Evolutionary conservation across 2,113 vertebrate genomes (phyloP).

Genomic region (Prinia subflava): DNA sequence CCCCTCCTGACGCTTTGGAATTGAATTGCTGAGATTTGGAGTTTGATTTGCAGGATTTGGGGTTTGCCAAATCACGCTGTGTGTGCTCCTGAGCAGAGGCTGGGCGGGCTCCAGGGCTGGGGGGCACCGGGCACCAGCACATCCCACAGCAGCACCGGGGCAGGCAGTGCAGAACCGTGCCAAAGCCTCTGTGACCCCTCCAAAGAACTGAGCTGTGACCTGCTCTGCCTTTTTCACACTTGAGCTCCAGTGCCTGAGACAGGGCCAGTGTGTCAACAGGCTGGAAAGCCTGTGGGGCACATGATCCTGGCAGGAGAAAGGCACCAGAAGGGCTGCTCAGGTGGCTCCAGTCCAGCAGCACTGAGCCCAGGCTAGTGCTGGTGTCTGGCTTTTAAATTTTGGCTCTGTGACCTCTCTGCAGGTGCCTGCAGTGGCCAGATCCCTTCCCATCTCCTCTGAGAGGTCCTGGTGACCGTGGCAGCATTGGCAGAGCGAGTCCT

Average conservation of each 20-base stretch:
- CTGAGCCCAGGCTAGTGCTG: neutral
- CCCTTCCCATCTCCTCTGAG: neutral
- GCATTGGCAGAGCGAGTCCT: rapidly evolving
- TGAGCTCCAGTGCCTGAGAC: neutral
- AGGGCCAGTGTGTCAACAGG: rapidly evolving
- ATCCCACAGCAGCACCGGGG: rapidly evolving
- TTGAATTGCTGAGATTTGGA: neutral
- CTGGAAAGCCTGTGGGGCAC: rapidly evolving
- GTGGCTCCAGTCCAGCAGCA: neutral
- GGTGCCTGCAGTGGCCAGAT: neutral
- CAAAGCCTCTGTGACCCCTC: neutral
- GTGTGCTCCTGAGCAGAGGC: neutral
- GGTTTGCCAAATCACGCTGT: rapidly evolving
- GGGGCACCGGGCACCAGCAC: rapidly evolving
- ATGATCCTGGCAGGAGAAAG: neutral
- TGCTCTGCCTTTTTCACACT: neutral
- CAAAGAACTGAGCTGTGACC: neutral
- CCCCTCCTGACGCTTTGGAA: neutral
- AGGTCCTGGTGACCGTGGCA: neutral
- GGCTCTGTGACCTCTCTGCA: rapidly evolving
- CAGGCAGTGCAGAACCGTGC: rapidly evolving
- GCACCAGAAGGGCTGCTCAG: neutral
- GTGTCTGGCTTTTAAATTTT: neutral
- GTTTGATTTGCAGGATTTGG: neutral
- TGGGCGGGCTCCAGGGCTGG: rapidly evolving